Evolutionary conservation across 2,888 invertebrate species (phyloP).

Genomic region (Lasioglossum pauxillum): DNA sequence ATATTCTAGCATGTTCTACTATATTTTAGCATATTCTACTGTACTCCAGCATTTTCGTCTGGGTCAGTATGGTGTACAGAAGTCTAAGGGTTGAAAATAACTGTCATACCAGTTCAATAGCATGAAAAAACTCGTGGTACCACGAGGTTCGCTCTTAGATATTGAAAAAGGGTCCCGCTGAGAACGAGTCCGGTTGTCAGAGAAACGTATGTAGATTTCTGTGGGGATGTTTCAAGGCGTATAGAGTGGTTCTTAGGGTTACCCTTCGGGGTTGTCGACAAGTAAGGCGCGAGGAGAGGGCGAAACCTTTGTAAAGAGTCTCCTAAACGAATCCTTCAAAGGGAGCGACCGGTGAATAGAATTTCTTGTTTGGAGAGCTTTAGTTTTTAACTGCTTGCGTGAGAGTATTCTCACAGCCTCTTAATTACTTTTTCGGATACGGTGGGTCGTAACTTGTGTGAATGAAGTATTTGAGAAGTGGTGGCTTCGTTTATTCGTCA

Average conservation of each 20-base stretch:
- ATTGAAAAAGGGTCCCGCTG: background rate
- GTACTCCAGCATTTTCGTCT: background rate
- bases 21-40: too few relatives aligned
- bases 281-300: conserved; percentile 11
- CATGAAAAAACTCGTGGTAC: background rate
- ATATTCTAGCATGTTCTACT: too few relatives aligned
- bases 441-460: background rate
- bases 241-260: conserved; percentile 16
- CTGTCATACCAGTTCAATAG: background rate
- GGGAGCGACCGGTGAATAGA: conserved; percentile 9
- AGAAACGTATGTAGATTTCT: conserved; percentile 9
- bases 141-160: background rate
- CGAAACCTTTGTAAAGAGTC: conserved; percentile 14
- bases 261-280: conserved; percentile 5
- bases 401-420: conserved; percentile 16
- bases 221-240: background rate
- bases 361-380: conserved; percentile 10
- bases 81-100: background rate
- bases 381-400: conserved; percentile 7
- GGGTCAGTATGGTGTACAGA: background rate
- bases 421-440: background rate
- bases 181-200: background rate
- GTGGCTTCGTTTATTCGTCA: background rate
- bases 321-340: conserved; percentile 17
- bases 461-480: background rate